Conservation (phyloP, 2,113 vertebrate species). For the Suricata suricatta region DNA sequence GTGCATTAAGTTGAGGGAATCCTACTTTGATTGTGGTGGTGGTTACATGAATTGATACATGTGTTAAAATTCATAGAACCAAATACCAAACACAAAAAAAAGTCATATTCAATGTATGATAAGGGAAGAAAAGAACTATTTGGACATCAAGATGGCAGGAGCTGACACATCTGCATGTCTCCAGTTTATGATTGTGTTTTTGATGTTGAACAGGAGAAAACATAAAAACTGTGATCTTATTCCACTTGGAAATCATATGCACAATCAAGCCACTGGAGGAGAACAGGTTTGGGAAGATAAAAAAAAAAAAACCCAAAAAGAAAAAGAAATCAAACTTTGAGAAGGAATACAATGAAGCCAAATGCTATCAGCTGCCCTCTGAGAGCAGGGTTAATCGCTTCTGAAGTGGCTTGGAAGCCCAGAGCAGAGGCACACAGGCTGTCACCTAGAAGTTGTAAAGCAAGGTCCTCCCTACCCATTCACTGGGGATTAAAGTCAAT, state of each 20-base stretch:
- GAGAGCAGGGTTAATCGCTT: background rate
- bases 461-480: background rate
- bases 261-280: background rate
- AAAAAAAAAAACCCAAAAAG: background rate
- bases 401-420: background rate
- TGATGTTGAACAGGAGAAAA: background rate
- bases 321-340: background rate
- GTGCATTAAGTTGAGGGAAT: background rate
- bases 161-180: background rate
- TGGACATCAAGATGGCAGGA: background rate
- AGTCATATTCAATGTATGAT: background rate
- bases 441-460: background rate
- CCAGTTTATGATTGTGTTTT: background rate
- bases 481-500: background rate
- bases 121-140: background rate
- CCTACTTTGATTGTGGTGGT: background rate
- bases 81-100: background rate
- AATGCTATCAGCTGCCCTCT: background rate
- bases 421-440: background rate
- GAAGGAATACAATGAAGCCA: background rate
- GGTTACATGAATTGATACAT: background rate
- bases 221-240: background rate
- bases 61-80: background rate
- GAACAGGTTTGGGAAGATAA: background rate
- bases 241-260: slow-evolving; percentile 20